phyloP scores from a whole-genome alignment of 1,140 invertebrate genomes.

The Anthonomus grandis region DNA sequence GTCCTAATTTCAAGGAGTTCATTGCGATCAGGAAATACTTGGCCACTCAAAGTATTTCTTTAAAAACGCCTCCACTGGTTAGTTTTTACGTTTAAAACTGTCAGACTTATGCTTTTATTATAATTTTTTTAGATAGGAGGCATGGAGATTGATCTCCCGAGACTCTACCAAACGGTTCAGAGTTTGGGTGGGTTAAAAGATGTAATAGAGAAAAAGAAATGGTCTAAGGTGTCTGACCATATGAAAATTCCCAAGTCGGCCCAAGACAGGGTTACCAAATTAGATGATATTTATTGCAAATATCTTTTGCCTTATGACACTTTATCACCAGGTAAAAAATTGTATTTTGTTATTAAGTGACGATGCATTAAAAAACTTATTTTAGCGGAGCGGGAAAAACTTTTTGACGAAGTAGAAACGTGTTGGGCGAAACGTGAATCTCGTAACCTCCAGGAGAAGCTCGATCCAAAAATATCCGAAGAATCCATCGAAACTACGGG shows the following conservation, averaged over 20 bases:
- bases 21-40: slow-evolving; percentile 84
- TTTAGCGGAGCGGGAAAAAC: slow-evolving; percentile 67
- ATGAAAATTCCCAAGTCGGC: slow-evolving; percentile 82
- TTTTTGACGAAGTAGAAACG: slow-evolving; percentile 72
- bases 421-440: slow-evolving; percentile 67
- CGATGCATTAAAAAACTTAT: slow-evolving; percentile 20
- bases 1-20: slow-evolving; percentile 81
- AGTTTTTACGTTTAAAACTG: slow-evolving; percentile 23
- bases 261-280: slow-evolving; percentile 77
- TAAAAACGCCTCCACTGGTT: slow-evolving; percentile 74
- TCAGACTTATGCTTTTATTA: neutral
- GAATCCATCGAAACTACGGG: slow-evolving; percentile 56
- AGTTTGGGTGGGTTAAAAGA: slow-evolving; percentile 81
- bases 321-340: slow-evolving; percentile 62
- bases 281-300: slow-evolving; percentile 92
- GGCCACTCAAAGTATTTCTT: slow-evolving; percentile 70
- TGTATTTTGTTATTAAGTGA: neutral
- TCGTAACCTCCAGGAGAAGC: slow-evolving; percentile 53
- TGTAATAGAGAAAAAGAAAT: slow-evolving; percentile 88
- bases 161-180: slow-evolving; percentile 83
- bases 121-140: slow-evolving; percentile 66
- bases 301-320: slow-evolving; percentile 90
- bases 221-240: slow-evolving; percentile 83
- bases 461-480: slow-evolving; percentile 57
- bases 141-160: slow-evolving; percentile 85